Evolutionary conservation across 2,797 vertebrate genomes (phyloP), one percentile per base, ranked within the genome.

Genomic region (Amblyopsis hoosieri): DNA sequence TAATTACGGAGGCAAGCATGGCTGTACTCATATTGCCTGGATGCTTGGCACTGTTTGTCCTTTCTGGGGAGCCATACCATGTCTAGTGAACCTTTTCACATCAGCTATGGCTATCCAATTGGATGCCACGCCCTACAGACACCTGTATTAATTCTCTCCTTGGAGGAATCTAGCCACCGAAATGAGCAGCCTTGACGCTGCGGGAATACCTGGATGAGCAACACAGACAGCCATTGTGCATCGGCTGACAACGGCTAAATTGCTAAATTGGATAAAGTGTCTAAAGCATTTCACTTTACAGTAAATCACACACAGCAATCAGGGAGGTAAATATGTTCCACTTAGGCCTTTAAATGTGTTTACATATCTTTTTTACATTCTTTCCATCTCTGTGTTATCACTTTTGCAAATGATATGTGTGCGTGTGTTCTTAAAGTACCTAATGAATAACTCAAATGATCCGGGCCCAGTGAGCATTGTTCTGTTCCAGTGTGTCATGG

Each of bases 21-120:
- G 61, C 17, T 23, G 6, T 45, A 3, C 5, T 75, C 72, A 72
- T 61, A 66, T 57, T 61, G 67, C 62, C 67, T 68, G 76, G 57
- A 55, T 50, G 1, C 23, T 67, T 64, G 2, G 17, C 10, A 79
- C 74, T 76, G 57, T 64, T 66, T 76, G 79, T 85, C 79, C 76
- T 85, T 67, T 80, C 56, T 8, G 0, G 52, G 62, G 75, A 64
- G 55, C 46, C 14, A 47, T 70, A 53, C 70, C 63, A 56, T 60
- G 71, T 75, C 71, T 72, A 68, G 29, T 75, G 69, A 72, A 66
- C 56, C 66, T 62, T 49, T 55, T 76, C 78, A 80, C 69, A 69
- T 75, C 79, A 78, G 66, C 70, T 72, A 53, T 45, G 64, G 58
- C 70, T 55, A 67, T 72, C 62, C 67, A 78, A 65, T 42, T 72